Evolutionary conservation across 2,113 vertebrate species (phyloP), one percentile per base, ranked within the genome.

Genomic region (Orycteropus afer): DNA sequence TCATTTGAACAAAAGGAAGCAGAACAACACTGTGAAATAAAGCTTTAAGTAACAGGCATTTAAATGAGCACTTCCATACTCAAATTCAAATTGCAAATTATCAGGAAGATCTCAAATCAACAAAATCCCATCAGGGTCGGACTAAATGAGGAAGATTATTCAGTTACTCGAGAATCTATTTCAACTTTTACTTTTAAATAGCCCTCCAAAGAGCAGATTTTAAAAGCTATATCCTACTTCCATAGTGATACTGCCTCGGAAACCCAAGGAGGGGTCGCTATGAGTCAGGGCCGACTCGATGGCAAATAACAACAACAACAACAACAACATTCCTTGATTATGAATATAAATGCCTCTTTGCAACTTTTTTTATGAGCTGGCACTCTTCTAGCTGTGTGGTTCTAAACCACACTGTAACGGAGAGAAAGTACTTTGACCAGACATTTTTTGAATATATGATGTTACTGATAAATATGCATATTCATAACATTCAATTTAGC

Each of bases 1-100:
- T 76, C 81, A 83, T 61, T 78, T 83, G 89, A 93, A 85, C 89
- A 91, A 84, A 95, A 89, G 55, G 67, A 93, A 93, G 37, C 32
- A 87, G 22, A 83, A 45, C 40, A 77, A 84, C 37, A 67, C 67
- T 93, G 96, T 80, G 20, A 89, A 95, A 79, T 42, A 76, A 71
- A 86, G 34, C n/a, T 23, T 65, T n/a, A 71, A 40, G 17, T 34
- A 93, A 29, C 63, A 83, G 3, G 40, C 71, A 90, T 94, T 85
- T 92, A 67, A 32, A 37, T 9, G 25, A 57, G 27, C 89, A 81
- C 10, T 80, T 63, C 32, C n/a, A 61, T 65, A 84, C 89, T 95
- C 91, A 80, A 88, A 89, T 88, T 47, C 10, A 93, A 73, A 4
- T 61, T 49, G 61, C 34, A 91, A 92, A 83, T 14, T 91, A 51